Percentiles rank a stretch among this genome's conserved stretches.
Evolutionary conservation across 2,888 invertebrate genomes (phyloP).

Genomic region (Lasioglossum pauxillum): DNA sequence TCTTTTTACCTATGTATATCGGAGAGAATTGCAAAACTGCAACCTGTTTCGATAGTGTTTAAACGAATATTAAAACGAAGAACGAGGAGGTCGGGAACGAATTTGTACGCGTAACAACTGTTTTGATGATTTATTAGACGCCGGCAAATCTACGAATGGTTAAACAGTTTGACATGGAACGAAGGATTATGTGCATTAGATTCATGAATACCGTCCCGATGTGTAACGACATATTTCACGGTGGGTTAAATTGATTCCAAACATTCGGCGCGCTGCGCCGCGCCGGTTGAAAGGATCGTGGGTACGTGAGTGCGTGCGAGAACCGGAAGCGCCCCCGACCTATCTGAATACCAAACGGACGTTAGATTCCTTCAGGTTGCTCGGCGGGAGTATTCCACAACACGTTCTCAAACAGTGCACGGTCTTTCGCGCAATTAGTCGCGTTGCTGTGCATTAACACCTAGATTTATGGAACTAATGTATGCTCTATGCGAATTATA

Average conservation of each 20-base stretch:
- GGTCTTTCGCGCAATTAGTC: constrained; percentile 72
- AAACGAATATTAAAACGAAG: background rate
- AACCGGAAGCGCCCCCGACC: constrained; percentile 27
- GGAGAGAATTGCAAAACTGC: no score
- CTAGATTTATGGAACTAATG: constrained; percentile 71
- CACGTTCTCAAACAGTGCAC: constrained; percentile 48
- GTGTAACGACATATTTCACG: constrained; percentile 10
- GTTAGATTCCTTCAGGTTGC: constrained; percentile 60
- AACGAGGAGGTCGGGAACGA: no score
- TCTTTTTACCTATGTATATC: no score
- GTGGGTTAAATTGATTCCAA: constrained; percentile 12
- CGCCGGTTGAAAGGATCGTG: background rate
- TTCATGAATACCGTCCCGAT: background rate
- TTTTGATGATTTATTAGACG: background rate
- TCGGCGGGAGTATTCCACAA: constrained; percentile 31
- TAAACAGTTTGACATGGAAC: background rate
- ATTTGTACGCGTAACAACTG: background rate
- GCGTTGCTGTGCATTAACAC: constrained; percentile 67
- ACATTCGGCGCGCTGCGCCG: background rate
- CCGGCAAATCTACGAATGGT: background rate
- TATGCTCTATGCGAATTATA: constrained; percentile 66
- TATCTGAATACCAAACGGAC: constrained; percentile 46
- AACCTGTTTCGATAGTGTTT: no score
- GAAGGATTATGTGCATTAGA: background rate
- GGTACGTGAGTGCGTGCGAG: constrained; percentile 13